A percentile compares a stretch with the other conserved stretches of the same genome.
phyloP scores from a whole-genome alignment of 2,113 vertebrate genomes.

The Gyps fulvus region DNA sequence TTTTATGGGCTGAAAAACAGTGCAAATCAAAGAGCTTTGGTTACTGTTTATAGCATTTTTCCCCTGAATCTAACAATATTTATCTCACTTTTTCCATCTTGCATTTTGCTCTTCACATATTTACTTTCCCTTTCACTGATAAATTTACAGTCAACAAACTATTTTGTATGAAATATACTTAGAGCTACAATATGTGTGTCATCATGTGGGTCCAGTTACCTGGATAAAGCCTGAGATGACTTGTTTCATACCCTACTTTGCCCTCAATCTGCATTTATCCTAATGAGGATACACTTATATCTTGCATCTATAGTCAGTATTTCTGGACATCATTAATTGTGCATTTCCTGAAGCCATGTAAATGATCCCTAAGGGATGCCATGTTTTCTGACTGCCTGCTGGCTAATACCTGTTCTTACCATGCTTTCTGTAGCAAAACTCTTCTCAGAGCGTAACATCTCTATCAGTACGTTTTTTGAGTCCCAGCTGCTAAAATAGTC shows the following conservation, averaged over 20 bases:
- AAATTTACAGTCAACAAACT: neutral
- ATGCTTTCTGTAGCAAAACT: neutral
- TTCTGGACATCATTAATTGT: neutral
- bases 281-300: neutral
- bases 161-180: neutral
- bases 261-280: neutral
- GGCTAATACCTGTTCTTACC: neutral
- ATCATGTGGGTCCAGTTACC: neutral
- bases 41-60: conserved; percentile 69
- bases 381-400: neutral
- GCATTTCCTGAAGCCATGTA: neutral
- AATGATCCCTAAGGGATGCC: neutral
- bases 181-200: neutral
- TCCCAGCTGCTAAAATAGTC: neutral
- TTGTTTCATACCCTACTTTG: neutral
- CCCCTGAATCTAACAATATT: conserved; percentile 61
- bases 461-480: neutral
- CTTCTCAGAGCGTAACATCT: neutral
- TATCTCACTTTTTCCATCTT: conserved; percentile 64
- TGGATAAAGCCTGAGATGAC: neutral
- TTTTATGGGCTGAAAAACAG: conserved; percentile 78
- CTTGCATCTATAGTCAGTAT: neutral
- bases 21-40: conserved; percentile 74
- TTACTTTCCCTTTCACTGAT: conserved; percentile 63
- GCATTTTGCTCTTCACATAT: conserved; percentile 65